These are phyloP conservation scores for Ispidina lecontei DNA, from an alignment of 2,797 vertebrate species.

Conservation along the genomic window DNA sequence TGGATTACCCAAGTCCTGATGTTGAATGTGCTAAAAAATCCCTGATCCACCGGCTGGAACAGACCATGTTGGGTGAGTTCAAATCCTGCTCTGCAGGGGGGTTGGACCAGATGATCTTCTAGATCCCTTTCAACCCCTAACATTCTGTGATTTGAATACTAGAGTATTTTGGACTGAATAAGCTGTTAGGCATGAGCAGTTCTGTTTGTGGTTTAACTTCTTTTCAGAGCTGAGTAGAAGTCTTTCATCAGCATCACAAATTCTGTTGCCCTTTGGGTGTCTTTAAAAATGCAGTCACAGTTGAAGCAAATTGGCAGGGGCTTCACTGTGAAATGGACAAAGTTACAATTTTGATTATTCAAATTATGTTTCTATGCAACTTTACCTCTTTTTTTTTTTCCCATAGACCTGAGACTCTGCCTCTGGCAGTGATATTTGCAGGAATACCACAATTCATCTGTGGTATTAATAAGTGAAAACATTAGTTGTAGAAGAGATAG, in stretches of 20 bases:
- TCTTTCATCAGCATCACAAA: background rate
- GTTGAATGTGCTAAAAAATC: constrained; percentile 97
- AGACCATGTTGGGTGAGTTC: constrained; percentile 92
- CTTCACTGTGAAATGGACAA: background rate
- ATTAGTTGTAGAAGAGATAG: background rate
- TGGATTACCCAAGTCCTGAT: constrained; percentile 96
- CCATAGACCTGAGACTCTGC: background rate
- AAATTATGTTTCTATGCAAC: background rate
- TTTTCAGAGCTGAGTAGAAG: background rate
- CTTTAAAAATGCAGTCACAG: background rate
- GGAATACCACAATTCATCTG: background rate
- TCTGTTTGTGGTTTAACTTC: background rate
- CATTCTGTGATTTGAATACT: background rate
- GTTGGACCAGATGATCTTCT: too few species aligned
- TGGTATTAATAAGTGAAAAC: background rate
- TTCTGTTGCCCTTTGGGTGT: background rate
- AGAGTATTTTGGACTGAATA: background rate
- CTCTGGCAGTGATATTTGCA: background rate
- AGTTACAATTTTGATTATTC: background rate
- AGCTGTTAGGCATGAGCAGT: background rate
- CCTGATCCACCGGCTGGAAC: constrained; percentile 95
- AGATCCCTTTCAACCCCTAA: too few species aligned
- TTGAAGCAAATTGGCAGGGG: background rate
- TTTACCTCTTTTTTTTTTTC: background rate
- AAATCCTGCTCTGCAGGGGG: too few species aligned